A percentile compares a stretch with the other conserved stretches of the same genome.
These are phyloP conservation scores for Cephus runcator DNA, from an alignment of 2,888 invertebrate genomes.

Conservation along the genomic window DNA sequence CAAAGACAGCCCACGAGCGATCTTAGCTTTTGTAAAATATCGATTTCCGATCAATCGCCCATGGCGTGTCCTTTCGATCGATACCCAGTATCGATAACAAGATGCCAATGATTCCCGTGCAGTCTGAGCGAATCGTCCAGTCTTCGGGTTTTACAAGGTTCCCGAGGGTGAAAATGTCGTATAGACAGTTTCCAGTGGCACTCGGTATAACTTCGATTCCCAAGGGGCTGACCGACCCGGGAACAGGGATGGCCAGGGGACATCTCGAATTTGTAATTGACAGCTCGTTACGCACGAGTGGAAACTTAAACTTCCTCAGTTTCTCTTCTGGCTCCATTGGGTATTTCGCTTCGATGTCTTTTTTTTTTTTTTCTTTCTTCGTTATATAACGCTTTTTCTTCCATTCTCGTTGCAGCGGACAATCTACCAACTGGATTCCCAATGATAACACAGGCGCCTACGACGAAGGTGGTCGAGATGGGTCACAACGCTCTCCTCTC, in stretches of 20 bases:
- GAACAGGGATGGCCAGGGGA: neutral
- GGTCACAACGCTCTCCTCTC: slow-evolving; percentile 90
- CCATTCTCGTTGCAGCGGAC: slow-evolving; percentile 73
- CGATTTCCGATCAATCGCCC: neutral
- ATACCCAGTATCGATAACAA: neutral
- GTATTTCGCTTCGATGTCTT: neutral
- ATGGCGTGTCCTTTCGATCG: neutral
- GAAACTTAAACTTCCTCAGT: neutral
- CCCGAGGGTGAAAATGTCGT: slow-evolving; percentile 31
- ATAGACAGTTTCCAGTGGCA: slow-evolving; percentile 42
- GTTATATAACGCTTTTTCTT: neutral
- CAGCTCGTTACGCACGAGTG: slow-evolving; percentile 13
- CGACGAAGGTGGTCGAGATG: slow-evolving; percentile 94
- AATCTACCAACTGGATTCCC: slow-evolving; percentile 95
- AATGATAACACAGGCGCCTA: slow-evolving; percentile 85
- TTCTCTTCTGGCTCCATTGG: neutral
- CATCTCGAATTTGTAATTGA: slow-evolving; percentile 29
- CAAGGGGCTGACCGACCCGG: slow-evolving; percentile 34
- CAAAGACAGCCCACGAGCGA: neutral
- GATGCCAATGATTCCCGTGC: neutral
- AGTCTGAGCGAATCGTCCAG: neutral
- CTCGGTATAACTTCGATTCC: slow-evolving; percentile 48
- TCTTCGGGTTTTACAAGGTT: neutral
- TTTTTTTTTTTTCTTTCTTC: neutral
- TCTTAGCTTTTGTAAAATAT: neutral